Evolutionary conservation across 2,113 vertebrate species (phyloP).

Genomic region (Syngnathus typhle): DNA sequence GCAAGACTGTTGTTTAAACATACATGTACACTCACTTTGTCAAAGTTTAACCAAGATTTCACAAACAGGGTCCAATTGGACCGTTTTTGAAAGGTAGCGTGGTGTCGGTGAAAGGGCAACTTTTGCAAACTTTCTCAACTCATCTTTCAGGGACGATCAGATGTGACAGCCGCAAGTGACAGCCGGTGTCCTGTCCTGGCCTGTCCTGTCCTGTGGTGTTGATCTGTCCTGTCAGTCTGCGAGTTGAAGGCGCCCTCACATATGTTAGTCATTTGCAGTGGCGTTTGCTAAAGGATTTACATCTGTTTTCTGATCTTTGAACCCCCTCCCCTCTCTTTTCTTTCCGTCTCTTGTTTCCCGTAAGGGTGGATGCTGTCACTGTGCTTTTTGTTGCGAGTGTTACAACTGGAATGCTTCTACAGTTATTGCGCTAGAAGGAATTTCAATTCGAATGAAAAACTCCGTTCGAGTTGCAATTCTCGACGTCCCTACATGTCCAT

Average conservation of each 20-base stretch:
- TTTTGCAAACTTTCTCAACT: background rate
- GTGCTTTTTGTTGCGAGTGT: slow-evolving; percentile 17
- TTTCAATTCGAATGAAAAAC: slow-evolving; percentile 44
- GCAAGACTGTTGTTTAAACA: background rate
- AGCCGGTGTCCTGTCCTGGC: slow-evolving; percentile 29
- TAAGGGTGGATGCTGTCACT: slow-evolving; percentile 43
- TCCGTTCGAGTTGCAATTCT: slow-evolving; percentile 37
- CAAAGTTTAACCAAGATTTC: background rate
- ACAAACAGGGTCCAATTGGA: background rate
- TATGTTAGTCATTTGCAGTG: slow-evolving; percentile 74
- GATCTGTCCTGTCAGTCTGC: slow-evolving; percentile 8
- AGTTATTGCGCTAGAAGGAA: slow-evolving; percentile 39
- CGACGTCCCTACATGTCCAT: slow-evolving; percentile 35
- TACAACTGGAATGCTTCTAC: slow-evolving; percentile 33
- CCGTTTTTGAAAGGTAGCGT: background rate
- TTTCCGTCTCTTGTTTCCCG: slow-evolving; percentile 39
- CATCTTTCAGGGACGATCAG: background rate
- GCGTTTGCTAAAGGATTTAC: slow-evolving; percentile 70
- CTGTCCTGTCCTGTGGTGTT: slow-evolving; percentile 2
- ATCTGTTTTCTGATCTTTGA: slow-evolving; percentile 79
- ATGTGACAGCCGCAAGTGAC: slow-evolving; percentile 10
- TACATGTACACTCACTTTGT: background rate
- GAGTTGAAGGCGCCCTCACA: slow-evolving; percentile 56
- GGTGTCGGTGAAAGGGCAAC: background rate
- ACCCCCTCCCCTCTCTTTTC: slow-evolving; percentile 46